These are phyloP conservation scores for Nylanderia fulva DNA, from an alignment of 1,140 invertebrate species.

Conservation along the genomic window DNA sequence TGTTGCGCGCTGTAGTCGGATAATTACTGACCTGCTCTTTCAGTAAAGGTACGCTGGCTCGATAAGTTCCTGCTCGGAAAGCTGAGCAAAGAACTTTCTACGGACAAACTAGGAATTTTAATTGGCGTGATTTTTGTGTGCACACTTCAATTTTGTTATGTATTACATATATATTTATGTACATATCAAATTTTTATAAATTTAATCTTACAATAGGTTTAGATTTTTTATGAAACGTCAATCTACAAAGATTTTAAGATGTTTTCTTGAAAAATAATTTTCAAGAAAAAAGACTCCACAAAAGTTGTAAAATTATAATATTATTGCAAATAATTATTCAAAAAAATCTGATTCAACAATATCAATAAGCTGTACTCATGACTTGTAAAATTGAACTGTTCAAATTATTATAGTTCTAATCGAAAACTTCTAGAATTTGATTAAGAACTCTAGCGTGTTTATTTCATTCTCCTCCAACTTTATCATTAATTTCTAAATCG, in stretches of 20 bases:
- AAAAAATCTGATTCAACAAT: background rate
- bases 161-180: too few relatives aligned
- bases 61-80: constrained; percentile 13
- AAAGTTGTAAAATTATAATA: too few relatives aligned
- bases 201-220: background rate
- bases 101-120: background rate
- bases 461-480: background rate
- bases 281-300: too few relatives aligned
- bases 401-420: background rate
- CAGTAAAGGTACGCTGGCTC: constrained; percentile 39
- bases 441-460: background rate
- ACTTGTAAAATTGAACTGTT: background rate
- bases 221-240: too few relatives aligned
- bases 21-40: constrained; percentile 37
- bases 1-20: constrained; percentile 18
- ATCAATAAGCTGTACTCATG: background rate
- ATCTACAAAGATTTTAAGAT: too few relatives aligned
- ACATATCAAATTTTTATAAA: background rate
- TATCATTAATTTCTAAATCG: background rate
- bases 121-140: background rate
- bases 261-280: too few relatives aligned
- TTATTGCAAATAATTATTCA: too few relatives aligned
- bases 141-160: background rate
- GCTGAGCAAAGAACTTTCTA: constrained; percentile 10
- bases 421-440: background rate